Base-by-base conservation (phyloP, 2,113 vertebrate species). In the Nesogale talazaci region DNA sequence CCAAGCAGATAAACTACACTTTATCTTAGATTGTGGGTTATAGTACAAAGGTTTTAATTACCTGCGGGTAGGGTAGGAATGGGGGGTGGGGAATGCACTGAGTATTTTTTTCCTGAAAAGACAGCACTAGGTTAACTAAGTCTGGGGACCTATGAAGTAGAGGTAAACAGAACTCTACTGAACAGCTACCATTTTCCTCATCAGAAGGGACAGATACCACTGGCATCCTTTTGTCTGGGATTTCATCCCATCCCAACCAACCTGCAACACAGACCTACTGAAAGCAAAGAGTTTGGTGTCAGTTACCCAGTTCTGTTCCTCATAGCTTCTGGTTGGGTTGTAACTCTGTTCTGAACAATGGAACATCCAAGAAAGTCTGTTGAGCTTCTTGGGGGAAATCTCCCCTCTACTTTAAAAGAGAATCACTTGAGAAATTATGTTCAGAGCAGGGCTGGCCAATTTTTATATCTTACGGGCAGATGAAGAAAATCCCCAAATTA, bases 111-210 rank as follows among this genome's bases (percentile, higher is more conserved):
- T 52, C 14, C 46, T 52, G 5, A 52, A 52, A 52, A 52, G 46
- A 52, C 9, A 12, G 46, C 46, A 52, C 46, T 52, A 52, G 46
- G 46, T 52, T 52, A 52, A 52, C 10, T 12, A 52, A 52, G 46
- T 52, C 46, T 52, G 46, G 46, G 46, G 46, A 5, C 46, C 46
- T 52, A 52, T 52, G 5, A 88, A 29, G 22, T 25, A 69, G 34
- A 70, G 15, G 27, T 17, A 56, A 92, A 52, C 14, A 59, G 76
- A 82, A 42, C 31, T 82, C 34, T 25, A 1, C 36, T 31, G 57
- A 72, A 61, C 75, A 79, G 78, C 57, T 87, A 6, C 67, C 63
- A 25, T 90, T 92, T 79, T 87, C 77, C 59, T 59, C 25, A 83
- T 65, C 6, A 40, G 65, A 61, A 75, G 31, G 8, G 81, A 34